Base-by-base conservation (phyloP, 64 coral and sea anemone genomes). In the Porites australiensis region DNA sequence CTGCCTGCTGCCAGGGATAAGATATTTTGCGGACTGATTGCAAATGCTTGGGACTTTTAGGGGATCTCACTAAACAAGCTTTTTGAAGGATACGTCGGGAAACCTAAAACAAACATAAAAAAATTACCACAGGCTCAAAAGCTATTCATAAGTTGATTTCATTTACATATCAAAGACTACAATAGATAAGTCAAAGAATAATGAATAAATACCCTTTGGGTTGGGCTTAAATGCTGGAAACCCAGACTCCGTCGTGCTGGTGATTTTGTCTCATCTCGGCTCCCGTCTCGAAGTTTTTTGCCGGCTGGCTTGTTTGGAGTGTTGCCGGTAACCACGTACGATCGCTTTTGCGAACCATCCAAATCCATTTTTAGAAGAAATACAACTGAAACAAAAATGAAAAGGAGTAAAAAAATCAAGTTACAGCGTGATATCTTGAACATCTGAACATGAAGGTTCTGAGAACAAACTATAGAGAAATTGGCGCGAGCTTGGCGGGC, bases 301-400 rank as follows among this genome's bases (percentile, higher is more conserved):
- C 5, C 2, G 10, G 3, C 52, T 54, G 73, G 73, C 16, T 13
- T 75, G 4, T 75, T 13, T 16, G 73, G 73, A 6, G 73, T 75
- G 16, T 50, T 75, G 44, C 73, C 73, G 18, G 73, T 75, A 13
- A 6, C 10, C 45, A 75, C 73, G 47, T 75, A 13, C 16, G 13
- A 50, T 15, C 73, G 15, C 47, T 75, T 75, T 3, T 75, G 10
- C 73, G 4, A 77, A 57, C 18, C 75, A 77, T 77, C 75, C 75
- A 77, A 18, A 44, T 12, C 23, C 9, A 4, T 13, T 19, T 22
- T 3, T 20, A 77, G 6, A n/a, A 77, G 37, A 73, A 21, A 54
- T 57, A 51, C 12, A 10, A 57, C 54, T 2, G 13, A 9, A 3
- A 52, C 19, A 11, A 4, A 7, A 55, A 0, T 1, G 8, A 3